These are phyloP conservation scores for Cochlearius cochlearius DNA, from an alignment of 2,113 vertebrate species.

Conservation along the genomic window DNA sequence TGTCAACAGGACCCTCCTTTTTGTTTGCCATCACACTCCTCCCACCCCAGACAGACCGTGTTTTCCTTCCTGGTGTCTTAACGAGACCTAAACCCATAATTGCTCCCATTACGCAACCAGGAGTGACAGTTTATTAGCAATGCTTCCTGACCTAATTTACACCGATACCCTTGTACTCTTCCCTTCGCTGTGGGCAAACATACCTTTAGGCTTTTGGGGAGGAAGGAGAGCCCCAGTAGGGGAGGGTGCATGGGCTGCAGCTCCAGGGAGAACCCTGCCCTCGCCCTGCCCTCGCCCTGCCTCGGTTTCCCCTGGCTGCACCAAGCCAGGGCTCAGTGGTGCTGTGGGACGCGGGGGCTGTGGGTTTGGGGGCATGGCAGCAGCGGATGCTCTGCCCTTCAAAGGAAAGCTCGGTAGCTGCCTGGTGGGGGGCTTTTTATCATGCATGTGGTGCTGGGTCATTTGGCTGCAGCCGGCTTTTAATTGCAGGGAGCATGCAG, in stretches of 20 bases:
- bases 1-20: constrained; percentile 42
- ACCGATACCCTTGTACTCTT: background rate
- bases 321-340: background rate
- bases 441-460: background rate
- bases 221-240: background rate
- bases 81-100: constrained; percentile 28
- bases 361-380: background rate
- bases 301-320: background rate
- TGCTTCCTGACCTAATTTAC: constrained; percentile 46
- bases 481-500: background rate
- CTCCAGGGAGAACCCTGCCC: background rate
- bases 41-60: background rate
- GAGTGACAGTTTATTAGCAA: constrained; percentile 50
- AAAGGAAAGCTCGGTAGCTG: background rate
- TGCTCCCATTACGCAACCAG: constrained; percentile 42
- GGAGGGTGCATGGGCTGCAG: accelerated
- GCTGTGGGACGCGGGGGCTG: accelerated
- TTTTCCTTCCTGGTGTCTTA: constrained; percentile 42
- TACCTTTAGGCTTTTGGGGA: background rate
- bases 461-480: background rate
- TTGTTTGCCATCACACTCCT: constrained; percentile 13
- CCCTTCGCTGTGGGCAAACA: background rate
- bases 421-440: background rate
- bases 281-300: background rate
- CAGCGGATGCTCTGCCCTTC: background rate